Conservation (phyloP, 2,113 vertebrate genomes). For the Gnathonemus longibarbis region DNA sequence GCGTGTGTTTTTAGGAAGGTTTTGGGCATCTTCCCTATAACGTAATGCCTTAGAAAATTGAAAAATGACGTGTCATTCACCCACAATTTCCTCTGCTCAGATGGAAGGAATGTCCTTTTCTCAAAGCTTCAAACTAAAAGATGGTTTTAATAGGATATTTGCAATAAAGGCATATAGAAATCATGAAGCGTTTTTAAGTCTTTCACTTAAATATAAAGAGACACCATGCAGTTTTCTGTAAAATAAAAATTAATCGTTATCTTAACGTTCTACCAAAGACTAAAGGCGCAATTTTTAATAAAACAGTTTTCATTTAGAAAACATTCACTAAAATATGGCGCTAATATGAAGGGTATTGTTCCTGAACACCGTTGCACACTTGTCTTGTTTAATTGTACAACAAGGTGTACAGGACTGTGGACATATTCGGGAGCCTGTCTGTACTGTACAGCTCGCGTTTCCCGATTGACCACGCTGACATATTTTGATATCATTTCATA, state of each 20-base stretch:
- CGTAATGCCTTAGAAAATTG: neutral
- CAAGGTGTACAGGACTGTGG: neutral
- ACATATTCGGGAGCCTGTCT: neutral
- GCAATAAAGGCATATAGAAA: neutral
- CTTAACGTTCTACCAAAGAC: neutral
- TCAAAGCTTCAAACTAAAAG: neutral
- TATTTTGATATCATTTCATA: neutral
- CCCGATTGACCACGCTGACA: neutral
- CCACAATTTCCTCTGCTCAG: neutral
- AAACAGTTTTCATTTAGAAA: neutral
- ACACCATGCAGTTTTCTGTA: neutral
- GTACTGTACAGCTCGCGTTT: neutral
- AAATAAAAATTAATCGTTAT: neutral
- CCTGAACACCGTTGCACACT: neutral
- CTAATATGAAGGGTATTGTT: neutral
- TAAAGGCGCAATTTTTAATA: neutral
- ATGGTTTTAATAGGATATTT: neutral
- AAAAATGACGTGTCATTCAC: neutral
- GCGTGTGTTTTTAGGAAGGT: neutral
- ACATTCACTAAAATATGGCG: neutral
- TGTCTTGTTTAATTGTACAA: neutral
- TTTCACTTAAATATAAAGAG: neutral
- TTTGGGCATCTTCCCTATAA: neutral
- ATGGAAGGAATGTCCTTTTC: conserved; percentile 4
- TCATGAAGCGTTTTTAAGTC: neutral